Base-by-base conservation (phyloP, 2,113 vertebrate species). In the Clarias macrocephalus region DNA sequence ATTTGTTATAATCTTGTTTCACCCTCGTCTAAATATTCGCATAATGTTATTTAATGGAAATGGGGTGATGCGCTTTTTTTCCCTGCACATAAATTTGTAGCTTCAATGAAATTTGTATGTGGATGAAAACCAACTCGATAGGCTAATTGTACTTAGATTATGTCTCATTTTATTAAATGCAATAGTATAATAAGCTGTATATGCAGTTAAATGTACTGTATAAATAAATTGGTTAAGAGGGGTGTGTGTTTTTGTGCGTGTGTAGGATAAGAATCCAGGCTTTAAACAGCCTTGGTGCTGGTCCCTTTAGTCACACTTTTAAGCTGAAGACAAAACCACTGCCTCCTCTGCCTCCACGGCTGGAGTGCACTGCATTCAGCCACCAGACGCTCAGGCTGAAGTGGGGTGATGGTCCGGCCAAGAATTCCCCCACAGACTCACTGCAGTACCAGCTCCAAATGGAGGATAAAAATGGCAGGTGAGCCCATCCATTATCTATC, bases 291-390 rank as follows among this genome's bases (percentile, higher is more conserved):
- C 96, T 99, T 10, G 98, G 98, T 88, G 95, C 97, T 0, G 98
- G 98, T 88, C 97, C 98, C 92, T 99, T 99, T 92, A 99, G 97
- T 93, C 97, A 98, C 93, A 96, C 96, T 90, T 96, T 98, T 92
- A 99, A 99, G 92, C 92, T 98, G 94, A 99, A 99, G 96, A 99
- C 98, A 52, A 99, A 98, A 91, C 97, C 98, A 88, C 95, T 99
- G 2, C 98, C 98, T 28, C 98, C 98, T 0, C 96, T 96, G 83
- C 97, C 98, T 1, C 98, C 98, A 76, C 97, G 98, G 66, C 95
- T 99, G 92, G 98, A 99, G 94, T 99, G 98, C 93, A 97, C 96
- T 59, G 97, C 96, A 37, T 98, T 96, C 94, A 97, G 95, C 95
- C 98, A 98, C 93, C 98, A 99, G 93, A 99, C 97, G 90, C 97